phyloP scores from a whole-genome alignment of 2,888 invertebrate genomes.

The Augochlorella aurata region DNA sequence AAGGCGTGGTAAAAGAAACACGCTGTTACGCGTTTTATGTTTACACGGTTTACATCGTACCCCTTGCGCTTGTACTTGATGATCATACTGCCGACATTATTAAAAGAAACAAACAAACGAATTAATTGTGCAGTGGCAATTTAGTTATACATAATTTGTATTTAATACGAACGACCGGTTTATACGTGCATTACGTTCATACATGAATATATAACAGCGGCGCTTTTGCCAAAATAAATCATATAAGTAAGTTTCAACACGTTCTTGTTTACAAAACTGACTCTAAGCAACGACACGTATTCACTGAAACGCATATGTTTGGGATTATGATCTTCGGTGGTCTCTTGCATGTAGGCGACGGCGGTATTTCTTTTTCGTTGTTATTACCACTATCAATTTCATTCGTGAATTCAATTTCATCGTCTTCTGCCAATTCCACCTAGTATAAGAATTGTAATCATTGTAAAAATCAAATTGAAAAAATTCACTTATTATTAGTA shows the following conservation, averaged over 20 bases:
- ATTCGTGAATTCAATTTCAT: neutral
- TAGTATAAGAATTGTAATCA: neutral
- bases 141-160: constrained; percentile 42
- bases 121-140: constrained; percentile 9
- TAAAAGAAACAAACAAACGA: neutral
- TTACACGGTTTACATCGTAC: constrained; percentile 6
- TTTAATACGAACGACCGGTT: constrained; percentile 20
- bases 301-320: constrained; percentile 32
- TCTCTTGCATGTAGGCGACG: constrained; percentile 13
- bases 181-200: constrained; percentile 20
- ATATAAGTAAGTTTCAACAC: constrained; percentile 16
- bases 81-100: constrained; percentile 41
- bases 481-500: neutral
- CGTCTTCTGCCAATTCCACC: neutral
- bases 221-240: constrained; percentile 54
- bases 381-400: neutral
- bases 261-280: constrained; percentile 22
- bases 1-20: constrained; percentile 12
- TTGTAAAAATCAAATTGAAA: neutral
- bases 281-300: constrained; percentile 37
- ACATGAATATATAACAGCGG: constrained; percentile 19
- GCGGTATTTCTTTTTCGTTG: neutral
- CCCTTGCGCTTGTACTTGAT: constrained; percentile 40
- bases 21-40: constrained; percentile 21
- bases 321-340: constrained; percentile 4